These are phyloP conservation scores for Pyxicephalus adspersus DNA, from an alignment of 2,113 vertebrate genomes.

Conservation along the genomic window DNA sequence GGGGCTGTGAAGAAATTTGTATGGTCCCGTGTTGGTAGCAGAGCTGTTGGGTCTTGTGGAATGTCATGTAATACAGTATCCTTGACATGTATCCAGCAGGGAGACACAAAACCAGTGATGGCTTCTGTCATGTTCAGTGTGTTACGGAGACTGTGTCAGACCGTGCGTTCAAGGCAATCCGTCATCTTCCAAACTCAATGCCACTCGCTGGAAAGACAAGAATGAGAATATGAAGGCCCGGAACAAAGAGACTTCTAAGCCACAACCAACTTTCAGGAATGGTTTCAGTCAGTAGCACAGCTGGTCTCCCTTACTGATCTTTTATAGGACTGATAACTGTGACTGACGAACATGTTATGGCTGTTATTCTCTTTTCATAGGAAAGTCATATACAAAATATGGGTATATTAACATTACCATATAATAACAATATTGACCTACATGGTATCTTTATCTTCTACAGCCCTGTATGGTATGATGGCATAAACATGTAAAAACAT, in stretches of 20 bases:
- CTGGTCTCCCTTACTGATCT: background rate
- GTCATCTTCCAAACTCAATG: constrained; percentile 94
- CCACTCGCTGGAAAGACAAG: constrained; percentile 83
- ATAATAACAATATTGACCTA: no score
- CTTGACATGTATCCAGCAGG: background rate
- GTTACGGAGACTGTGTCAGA: constrained; percentile 50
- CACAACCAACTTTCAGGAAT: background rate
- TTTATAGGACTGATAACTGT: background rate
- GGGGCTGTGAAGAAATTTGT: constrained; percentile 10
- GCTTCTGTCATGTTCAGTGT: constrained; percentile 37
- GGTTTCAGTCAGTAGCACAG: background rate
- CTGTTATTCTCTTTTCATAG: background rate
- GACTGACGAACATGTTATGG: background rate
- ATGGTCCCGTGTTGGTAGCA: background rate
- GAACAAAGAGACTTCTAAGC: background rate
- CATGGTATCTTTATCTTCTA: no score
- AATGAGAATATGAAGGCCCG: background rate
- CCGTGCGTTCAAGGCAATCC: constrained; percentile 86
- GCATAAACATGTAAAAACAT: no score
- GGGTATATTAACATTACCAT: no score
- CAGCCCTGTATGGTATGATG: no score
- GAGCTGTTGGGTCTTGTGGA: background rate
- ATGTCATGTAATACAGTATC: background rate
- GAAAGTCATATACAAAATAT: no score
- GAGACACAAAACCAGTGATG: background rate